Evolutionary conservation across 2,797 vertebrate species (phyloP).

Genomic region (Sandelia bainsii): DNA sequence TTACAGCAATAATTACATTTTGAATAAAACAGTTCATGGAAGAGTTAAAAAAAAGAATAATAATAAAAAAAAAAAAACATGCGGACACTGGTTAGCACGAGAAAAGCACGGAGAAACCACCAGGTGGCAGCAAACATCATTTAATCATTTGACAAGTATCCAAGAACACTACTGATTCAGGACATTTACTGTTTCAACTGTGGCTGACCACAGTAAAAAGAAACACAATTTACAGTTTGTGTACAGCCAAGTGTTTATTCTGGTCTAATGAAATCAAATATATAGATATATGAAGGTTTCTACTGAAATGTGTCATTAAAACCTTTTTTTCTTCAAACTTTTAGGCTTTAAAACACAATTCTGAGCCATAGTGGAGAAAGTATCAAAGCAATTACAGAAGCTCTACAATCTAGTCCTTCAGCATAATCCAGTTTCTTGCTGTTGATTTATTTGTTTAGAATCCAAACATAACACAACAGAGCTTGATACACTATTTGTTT

Average conservation of each 20-base stretch:
- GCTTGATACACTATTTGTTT: background rate
- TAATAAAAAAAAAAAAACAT: background rate
- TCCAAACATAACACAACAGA: background rate
- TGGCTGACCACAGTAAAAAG: no score
- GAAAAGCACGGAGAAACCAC: constrained; percentile 28
- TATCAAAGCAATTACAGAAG: background rate
- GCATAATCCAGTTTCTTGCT: background rate
- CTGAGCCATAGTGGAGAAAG: no score
- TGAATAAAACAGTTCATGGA: no score
- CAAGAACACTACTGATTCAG: background rate
- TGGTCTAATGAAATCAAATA: no score
- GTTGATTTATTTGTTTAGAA: background rate
- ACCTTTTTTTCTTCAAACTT: no score
- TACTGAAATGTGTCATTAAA: no score
- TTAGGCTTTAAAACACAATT: background rate
- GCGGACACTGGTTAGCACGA: background rate
- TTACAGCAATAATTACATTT: background rate
- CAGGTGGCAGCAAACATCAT: constrained; percentile 59
- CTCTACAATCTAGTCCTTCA: background rate
- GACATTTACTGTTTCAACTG: background rate
- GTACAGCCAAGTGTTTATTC: no score
- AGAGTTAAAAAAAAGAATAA: no score
- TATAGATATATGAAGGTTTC: no score
- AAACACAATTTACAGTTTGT: no score
- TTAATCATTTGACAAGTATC: background rate